Evolutionary conservation across 2,888 invertebrate genomes (phyloP).

Genomic region (Blastobasis adustella): DNA sequence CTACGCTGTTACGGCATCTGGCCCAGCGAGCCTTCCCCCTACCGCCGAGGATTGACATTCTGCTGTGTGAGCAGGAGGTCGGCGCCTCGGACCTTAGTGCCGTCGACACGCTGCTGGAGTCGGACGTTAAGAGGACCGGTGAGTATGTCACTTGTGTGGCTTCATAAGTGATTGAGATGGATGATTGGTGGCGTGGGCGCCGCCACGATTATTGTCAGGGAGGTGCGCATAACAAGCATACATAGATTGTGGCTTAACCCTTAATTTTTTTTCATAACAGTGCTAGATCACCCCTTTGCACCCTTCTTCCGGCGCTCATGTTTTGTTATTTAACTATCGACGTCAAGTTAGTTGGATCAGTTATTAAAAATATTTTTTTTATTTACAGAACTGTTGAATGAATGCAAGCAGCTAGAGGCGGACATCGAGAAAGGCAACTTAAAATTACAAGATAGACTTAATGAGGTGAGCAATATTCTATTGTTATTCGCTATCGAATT

Average conservation of each 20-base stretch:
- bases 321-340: too few species aligned
- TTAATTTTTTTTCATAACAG: too few species aligned
- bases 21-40: constrained; percentile 93
- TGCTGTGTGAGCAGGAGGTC: constrained; percentile 99
- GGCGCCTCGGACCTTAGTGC: constrained; percentile 95
- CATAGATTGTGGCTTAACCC: too few species aligned
- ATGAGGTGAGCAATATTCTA: constrained; percentile 78
- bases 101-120: constrained; percentile 93
- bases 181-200: neutral
- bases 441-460: constrained; percentile 84
- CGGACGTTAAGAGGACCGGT: constrained; percentile 91
- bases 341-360: too few species aligned
- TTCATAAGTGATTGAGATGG: neutral
- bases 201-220: neutral
- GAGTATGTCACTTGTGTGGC: constrained; percentile 12
- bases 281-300: too few species aligned
- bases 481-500: too few species aligned
- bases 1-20: constrained; percentile 95
- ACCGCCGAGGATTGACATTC: constrained; percentile 95
- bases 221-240: neutral
- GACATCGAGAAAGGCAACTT: constrained; percentile 83
- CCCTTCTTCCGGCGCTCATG: too few species aligned
- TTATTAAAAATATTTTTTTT: neutral
- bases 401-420: constrained; percentile 88
- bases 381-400: constrained; percentile 78